phyloP scores from a whole-genome alignment of 2,888 invertebrate genomes.

The Sycophila texana region DNA sequence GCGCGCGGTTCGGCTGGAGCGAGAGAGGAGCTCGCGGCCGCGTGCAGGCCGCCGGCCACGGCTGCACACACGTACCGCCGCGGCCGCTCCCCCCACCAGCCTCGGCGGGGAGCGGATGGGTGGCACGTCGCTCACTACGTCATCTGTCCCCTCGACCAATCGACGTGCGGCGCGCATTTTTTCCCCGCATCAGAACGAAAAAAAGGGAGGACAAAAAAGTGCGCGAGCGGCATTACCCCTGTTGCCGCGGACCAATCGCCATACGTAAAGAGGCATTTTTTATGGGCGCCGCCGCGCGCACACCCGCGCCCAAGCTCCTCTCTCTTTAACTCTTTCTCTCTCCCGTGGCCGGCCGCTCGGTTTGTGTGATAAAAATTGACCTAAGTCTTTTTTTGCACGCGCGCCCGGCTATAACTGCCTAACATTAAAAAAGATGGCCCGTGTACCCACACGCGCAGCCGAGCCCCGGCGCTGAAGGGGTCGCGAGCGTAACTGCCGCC shows the following conservation, averaged over 20 bases:
- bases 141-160: constrained; percentile 76
- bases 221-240: constrained; percentile 73
- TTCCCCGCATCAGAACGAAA: constrained; percentile 69
- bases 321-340: constrained; percentile 45
- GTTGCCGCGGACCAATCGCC: constrained; percentile 75
- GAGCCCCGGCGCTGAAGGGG: not conserved
- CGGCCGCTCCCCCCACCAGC: constrained; percentile 63
- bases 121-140: constrained; percentile 76
- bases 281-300: constrained; percentile 71
- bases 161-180: constrained; percentile 75
- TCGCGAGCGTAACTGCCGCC: constrained; percentile 27
- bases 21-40: constrained; percentile 17
- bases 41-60: not conserved
- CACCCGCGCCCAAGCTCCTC: constrained; percentile 41
- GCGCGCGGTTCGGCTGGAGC: not conserved
- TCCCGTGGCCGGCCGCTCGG: constrained; percentile 65
- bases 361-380: constrained; percentile 76
- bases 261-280: constrained; percentile 76
- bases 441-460: constrained; percentile 57
- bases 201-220: constrained; percentile 69
- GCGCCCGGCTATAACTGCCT: constrained; percentile 74
- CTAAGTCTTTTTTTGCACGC: constrained; percentile 73
- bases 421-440: constrained; percentile 76
- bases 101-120: constrained; percentile 62
- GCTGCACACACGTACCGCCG: constrained; percentile 9